Evolutionary conservation across 2,888 invertebrate species (phyloP), one percentile per base, ranked within the genome.

Genomic region (Leptogaster cylindrica): DNA sequence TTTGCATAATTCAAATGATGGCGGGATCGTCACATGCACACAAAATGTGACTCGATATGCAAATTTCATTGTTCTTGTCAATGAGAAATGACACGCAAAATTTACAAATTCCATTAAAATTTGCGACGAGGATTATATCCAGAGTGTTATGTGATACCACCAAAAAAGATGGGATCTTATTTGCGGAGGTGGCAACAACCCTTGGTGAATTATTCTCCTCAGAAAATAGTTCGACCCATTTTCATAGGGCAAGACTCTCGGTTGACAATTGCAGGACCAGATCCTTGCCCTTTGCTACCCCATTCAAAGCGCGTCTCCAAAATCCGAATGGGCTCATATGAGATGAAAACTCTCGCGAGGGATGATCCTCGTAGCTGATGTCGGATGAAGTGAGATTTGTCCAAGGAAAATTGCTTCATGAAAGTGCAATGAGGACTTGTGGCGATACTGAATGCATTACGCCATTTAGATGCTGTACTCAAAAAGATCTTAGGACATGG

Each of bases 1-100:
- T 52, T 52, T 52, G 16, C 52, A 52, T 52, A 52, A 52, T 52
- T 52, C 52, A 31, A 33, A 33, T 52, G 31, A 52, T 52, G 52
- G 31, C 16, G 20, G 31, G 31, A 52, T 52, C 16, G 10, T 33
- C 31, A 33, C 52, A 52, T 52, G 33, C 33, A 33, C 52, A 52
- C 14, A 20, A 16, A 18, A n/a, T 52, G 28, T 20, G 33, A n/a
- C 5, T 31, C 14, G 3, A 16, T 52, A 52, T 52, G 52, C 52
- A 52, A 52, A 52, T 52, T 52, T 18, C 16, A 31, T 52, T 52
- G 31, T 16, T 52, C 31, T 52, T 52, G 33, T 52, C 52, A 52
- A 52, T 52, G 52, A 33, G 52, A 52, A 52, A 52, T 31, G 18
- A 52, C 52, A 52, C 31, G 31, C 31, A 52, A 8, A 52, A 52